Evolutionary conservation across 2,797 vertebrate genomes (phyloP), one percentile per base, ranked within the genome.

Genomic region (Acrocephalus scirpaceus): DNA sequence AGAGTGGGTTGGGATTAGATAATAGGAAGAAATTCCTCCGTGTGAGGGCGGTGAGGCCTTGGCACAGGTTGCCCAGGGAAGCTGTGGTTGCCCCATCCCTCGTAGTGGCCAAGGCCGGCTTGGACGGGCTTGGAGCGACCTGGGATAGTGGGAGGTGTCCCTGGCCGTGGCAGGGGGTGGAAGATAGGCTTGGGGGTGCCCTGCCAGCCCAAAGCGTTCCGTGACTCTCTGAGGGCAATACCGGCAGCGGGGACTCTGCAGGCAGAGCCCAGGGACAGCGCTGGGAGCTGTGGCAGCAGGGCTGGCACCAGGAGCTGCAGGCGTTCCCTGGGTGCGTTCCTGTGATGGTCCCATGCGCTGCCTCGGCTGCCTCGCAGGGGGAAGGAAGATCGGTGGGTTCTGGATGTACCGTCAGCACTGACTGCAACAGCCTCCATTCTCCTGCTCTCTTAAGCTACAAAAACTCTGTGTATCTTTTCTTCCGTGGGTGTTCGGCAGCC

Each of bases 261-360:
- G 0, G 65, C n/a, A 10, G 72, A 3, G 60, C 22, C 13, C 32
- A 3, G 65, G 62, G 38, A 1, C 53, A 10, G 81, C 44, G 5
- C 27, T 13, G 70, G 84, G 5, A 20, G 65, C 51, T 8, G 56
- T 2, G 88, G 9, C 51, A 2, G 86, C 61, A 4, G 72, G 14
- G 48, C 40, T 12, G 16, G 44, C 12, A 1, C 64, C 9, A 2
- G 38, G 57, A 11, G 73, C 61, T 4, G 29, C 11, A 3, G 17
- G 17, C 2, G 17, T 0, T 5, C 1, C 3, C 74, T 2, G 50
- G 44, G 0, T 8, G 32, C 40, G 1, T 2, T 23, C 5, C 17
- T 2, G 3, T 2, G 4, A 3, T 1, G 34, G 9, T 5, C 19
- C 26, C 72, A 0, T 10, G 47, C 3, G 7, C 44, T 3, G 51